A percentile compares a stretch with the other conserved stretches of the same genome.
phyloP scores from a whole-genome alignment of 2,113 vertebrate genomes.

The Hemiscyllium ocellatum region DNA sequence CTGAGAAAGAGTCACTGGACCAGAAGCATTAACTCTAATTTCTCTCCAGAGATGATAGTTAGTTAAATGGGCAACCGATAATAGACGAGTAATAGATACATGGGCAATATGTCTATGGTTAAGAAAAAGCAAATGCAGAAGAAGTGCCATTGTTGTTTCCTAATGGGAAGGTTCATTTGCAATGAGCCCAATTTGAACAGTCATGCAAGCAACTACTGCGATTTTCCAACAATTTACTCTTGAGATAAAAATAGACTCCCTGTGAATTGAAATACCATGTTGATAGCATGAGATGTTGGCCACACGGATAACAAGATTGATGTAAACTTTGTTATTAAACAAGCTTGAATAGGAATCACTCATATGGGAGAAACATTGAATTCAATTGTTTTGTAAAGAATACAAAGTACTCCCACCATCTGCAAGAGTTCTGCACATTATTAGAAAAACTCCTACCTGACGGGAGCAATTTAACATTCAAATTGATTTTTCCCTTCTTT shows the following conservation, averaged over 20 bases:
- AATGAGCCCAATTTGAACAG: no score
- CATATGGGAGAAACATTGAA: neutral
- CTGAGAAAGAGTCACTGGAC: no score
- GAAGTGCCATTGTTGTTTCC: neutral
- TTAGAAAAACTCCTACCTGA: neutral
- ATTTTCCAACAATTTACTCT: neutral
- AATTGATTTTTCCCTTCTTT: neutral
- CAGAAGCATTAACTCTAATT: no score
- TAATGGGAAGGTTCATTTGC: neutral
- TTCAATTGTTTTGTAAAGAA: neutral
- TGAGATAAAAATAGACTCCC: neutral
- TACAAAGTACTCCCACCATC: neutral
- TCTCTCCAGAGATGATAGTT: neutral
- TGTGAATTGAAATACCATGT: neutral
- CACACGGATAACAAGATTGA: neutral
- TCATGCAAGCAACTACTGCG: no score
- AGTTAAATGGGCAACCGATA: neutral
- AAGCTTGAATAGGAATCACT: constrained; percentile 1
- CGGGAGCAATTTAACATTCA: neutral
- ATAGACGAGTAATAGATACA: neutral
- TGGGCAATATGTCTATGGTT: neutral
- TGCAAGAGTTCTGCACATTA: neutral
- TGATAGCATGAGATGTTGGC: neutral
- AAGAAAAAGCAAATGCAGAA: neutral
- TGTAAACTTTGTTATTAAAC: neutral